Conservation (phyloP, 2,113 vertebrate species). For the Pseudonaja textilis region DNA sequence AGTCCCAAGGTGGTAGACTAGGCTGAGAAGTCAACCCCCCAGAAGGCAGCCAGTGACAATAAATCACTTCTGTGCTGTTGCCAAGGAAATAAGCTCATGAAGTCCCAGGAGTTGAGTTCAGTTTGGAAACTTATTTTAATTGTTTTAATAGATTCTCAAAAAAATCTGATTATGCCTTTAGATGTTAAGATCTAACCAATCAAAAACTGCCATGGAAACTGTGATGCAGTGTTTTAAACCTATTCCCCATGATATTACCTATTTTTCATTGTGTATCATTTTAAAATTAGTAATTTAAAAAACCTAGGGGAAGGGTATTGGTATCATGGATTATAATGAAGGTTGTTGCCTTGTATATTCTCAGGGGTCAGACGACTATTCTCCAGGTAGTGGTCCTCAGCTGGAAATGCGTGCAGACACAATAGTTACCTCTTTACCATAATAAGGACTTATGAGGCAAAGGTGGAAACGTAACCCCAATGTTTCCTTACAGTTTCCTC, state of each 20-base stretch:
- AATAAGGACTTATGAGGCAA: not conserved
- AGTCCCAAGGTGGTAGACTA: not conserved
- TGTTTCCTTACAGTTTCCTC: not conserved
- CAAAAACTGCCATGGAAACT: not conserved
- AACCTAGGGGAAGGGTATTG: not conserved
- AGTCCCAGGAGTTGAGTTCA: not conserved
- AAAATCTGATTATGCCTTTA: not conserved
- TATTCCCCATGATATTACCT: not conserved
- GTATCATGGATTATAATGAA: not conserved
- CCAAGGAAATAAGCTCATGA: not conserved
- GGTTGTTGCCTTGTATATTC: not conserved
- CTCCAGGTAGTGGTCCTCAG: not conserved
- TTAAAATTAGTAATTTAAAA: not conserved
- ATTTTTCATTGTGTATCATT: not conserved
- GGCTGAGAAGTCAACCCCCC: not conserved
- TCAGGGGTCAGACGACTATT: not conserved
- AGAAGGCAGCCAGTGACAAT: not conserved
- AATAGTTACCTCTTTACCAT: not conserved
- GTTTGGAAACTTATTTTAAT: not conserved
- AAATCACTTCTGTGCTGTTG: not conserved
- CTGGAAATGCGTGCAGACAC: not conserved
- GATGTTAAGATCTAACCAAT: accelerated
- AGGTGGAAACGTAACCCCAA: not conserved
- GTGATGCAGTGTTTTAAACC: not conserved
- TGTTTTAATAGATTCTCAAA: not conserved